These are phyloP conservation scores for Vombatus ursinus DNA, from an alignment of 2,113 vertebrate species.

Conservation along the genomic window DNA sequence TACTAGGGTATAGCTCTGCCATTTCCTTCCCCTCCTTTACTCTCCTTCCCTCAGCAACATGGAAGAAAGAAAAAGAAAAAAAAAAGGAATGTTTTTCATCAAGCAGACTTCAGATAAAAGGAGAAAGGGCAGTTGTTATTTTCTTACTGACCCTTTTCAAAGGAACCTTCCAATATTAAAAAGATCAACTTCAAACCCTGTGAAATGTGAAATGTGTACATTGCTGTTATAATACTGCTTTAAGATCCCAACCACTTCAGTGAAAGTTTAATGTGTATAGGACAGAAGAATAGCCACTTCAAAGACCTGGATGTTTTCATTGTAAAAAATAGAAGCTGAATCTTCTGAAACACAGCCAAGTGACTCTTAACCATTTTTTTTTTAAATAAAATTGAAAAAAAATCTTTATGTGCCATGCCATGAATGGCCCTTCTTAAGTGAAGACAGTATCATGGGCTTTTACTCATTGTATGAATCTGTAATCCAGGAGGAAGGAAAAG, in stretches of 20 bases:
- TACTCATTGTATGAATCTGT: constrained; percentile 75
- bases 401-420: constrained; percentile 86
- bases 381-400: constrained; percentile 70
- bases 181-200: constrained; percentile 84
- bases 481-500: constrained; percentile 78
- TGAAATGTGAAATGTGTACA: constrained; percentile 91
- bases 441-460: constrained; percentile 80
- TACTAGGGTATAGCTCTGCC: constrained; percentile 93
- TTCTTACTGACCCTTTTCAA: constrained; percentile 86
- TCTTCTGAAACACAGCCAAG: constrained; percentile 80
- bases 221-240: constrained; percentile 82
- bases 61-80: constrained; percentile 70
- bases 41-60: constrained; percentile 53
- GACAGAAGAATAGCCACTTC: constrained; percentile 70
- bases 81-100: constrained; percentile 38
- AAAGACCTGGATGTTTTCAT: constrained; percentile 65
- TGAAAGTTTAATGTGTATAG: constrained; percentile 49
- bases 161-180: constrained; percentile 72
- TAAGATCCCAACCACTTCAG: constrained; percentile 81
- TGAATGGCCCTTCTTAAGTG: constrained; percentile 78
- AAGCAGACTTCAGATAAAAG: background rate
- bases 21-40: background rate
- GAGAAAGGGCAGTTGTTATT: constrained; percentile 83
- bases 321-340: constrained; percentile 64
- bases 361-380: constrained; percentile 69